phyloP scores from a whole-genome alignment of 2,888 invertebrate species.

The Patella pellucida region DNA sequence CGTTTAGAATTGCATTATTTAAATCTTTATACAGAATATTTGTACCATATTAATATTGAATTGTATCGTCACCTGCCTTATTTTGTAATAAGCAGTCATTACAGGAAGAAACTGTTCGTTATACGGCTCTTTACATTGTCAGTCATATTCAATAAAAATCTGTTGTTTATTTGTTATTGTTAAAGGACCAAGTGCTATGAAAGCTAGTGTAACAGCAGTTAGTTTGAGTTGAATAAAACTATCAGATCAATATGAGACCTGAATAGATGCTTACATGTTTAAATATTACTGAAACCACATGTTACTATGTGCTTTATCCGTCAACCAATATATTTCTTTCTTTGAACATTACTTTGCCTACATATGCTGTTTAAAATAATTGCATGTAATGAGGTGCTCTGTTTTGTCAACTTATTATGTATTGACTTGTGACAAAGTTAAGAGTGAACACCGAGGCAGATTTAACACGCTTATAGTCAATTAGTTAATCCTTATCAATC shows the following conservation, averaged over 20 bases:
- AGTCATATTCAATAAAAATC: background rate
- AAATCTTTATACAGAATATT: no score
- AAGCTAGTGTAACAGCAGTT: constrained; percentile 9
- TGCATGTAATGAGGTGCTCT: no score
- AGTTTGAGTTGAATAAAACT: background rate
- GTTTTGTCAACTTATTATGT: no score
- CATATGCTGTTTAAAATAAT: no score
- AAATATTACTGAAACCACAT: background rate
- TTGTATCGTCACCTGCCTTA: background rate
- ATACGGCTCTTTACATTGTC: background rate
- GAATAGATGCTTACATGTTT: constrained; percentile 1
- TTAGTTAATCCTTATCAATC: no score
- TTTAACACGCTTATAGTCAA: no score
- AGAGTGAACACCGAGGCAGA: no score
- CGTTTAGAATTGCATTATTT: no score
- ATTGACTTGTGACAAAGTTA: no score
- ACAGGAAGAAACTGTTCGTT: background rate
- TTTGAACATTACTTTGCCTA: no score
- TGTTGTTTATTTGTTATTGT: background rate
- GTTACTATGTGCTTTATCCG: background rate
- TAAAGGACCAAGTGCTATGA: background rate
- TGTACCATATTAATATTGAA: no score
- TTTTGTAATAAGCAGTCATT: background rate
- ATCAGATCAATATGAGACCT: constrained; percentile 3
- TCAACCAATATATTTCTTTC: no score